These are phyloP conservation scores for Subacronicta megacephala DNA, from an alignment of 2,888 invertebrate genomes.

Conservation along the genomic window DNA sequence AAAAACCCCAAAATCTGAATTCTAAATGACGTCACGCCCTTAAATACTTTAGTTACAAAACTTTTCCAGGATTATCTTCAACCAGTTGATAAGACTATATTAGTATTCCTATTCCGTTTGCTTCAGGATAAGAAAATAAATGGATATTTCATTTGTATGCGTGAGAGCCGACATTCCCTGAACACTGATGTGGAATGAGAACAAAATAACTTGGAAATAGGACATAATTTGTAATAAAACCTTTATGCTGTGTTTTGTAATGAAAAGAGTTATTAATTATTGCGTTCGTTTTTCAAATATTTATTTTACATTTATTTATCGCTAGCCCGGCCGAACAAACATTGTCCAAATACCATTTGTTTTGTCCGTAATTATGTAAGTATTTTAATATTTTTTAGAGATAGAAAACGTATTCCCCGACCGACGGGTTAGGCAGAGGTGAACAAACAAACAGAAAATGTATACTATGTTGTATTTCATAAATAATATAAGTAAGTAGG, in stretches of 20 bases:
- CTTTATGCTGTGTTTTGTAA: conserved; percentile 5
- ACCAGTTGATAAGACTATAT: conserved; percentile 16
- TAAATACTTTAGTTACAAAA: neutral
- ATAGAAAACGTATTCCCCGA: no score
- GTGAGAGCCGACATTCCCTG: conserved; percentile 15
- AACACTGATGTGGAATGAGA: conserved; percentile 38
- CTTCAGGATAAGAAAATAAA: conserved; percentile 32
- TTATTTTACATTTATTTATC: no score
- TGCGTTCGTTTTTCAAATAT: neutral
- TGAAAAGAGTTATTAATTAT: conserved; percentile 1
- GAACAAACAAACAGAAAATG: no score
- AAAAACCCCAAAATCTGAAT: no score
- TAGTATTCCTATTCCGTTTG: conserved; percentile 44
- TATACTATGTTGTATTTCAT: no score
- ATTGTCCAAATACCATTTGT: no score
- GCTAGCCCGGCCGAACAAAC: no score
- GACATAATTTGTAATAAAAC: conserved; percentile 26
- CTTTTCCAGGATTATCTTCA: conserved; percentile 1
- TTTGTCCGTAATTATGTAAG: no score
- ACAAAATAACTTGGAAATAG: conserved; percentile 35
- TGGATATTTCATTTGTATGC: conserved; percentile 40
- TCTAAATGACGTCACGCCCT: neutral
- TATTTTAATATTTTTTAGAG: no score
- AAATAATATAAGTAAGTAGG: no score
- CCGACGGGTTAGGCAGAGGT: no score